Base-by-base conservation (phyloP, 2,888 invertebrate genomes). In the Diaphora mendica region DNA sequence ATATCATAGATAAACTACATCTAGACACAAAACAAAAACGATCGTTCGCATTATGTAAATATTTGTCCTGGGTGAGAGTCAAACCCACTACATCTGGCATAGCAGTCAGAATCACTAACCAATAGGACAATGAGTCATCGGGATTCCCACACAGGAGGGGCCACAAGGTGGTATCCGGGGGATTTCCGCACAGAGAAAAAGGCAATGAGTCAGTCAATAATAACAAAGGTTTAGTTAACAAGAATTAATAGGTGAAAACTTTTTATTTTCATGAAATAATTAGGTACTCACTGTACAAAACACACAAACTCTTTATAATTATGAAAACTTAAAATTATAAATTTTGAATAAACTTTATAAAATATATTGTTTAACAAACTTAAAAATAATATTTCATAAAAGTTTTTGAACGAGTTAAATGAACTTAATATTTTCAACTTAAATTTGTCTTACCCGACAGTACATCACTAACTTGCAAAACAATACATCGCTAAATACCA, bases 381-480 rank as follows among this genome's bases (percentile, higher is more conserved):
- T 26, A 13, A 26, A 59, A n/a, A 59, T 11, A n/a, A 26, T 59
- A 13, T 26, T 26, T 59, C 15, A 4, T 4, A 59, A 59, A 15
- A 26, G 1, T 15, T n/a, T n/a, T n/a, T n/a, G n/a, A n/a, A n/a
- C n/a, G n/a, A n/a, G n/a, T n/a, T n/a, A n/a, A n/a, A n/a, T n/a
- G n/a, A n/a, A n/a, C n/a, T n/a, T n/a, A 55, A n/a, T 55, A n/a
- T 55, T 11, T 55, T 8, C 11, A 55, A 55, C n/a, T 55, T 13
- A 26, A 26, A 26, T 55, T 13, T 15, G 15, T 26, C 2, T 62
- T 8, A 30, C 4, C 2, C 62, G 7, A 62, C 8, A 9, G 39
- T 8, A 70, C 69, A 70, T 20, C 69, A 70, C 69, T 70, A 70
- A 59, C 17, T 17, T 13, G 9, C n/a, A 30, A 70, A 69, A 42